Evolutionary conservation across 2,888 invertebrate genomes (phyloP).

Genomic region (Blastobasis adustella): DNA sequence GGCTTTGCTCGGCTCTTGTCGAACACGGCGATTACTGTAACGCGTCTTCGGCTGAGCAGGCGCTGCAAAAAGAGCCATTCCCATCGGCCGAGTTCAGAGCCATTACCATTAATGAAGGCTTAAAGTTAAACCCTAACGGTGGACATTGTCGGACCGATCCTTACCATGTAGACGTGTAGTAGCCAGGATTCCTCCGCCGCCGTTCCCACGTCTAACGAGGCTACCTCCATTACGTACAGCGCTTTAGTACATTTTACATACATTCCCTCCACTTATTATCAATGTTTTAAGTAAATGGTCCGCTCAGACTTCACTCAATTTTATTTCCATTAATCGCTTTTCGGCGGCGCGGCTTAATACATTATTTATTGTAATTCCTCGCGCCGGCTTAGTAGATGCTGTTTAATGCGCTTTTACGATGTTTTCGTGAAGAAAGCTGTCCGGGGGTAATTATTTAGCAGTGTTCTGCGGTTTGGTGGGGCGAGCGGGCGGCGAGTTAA

Average conservation of each 20-base stretch:
- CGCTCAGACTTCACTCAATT: slow-evolving; percentile 54
- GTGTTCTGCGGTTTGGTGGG: slow-evolving; percentile 66
- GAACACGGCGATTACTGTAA: slow-evolving; percentile 48
- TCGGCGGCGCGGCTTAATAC: slow-evolving; percentile 58
- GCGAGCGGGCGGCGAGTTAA: slow-evolving; percentile 55
- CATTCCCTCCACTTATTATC: slow-evolving; percentile 65
- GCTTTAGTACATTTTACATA: slow-evolving; percentile 51
- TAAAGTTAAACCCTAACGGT: slow-evolving; percentile 60
- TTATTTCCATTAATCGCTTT: slow-evolving; percentile 67
- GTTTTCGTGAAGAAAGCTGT: slow-evolving; percentile 67
- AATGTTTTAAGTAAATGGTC: slow-evolving; percentile 69
- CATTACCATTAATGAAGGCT: slow-evolving; percentile 66
- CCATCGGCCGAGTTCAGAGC: slow-evolving; percentile 50
- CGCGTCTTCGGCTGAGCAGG: slow-evolving; percentile 31
- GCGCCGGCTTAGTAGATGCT: slow-evolving; percentile 56
- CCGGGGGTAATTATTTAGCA: slow-evolving; percentile 66
- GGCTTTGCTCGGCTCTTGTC: slow-evolving; percentile 25
- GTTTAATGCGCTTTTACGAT: slow-evolving; percentile 58
- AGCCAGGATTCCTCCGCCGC: slow-evolving; percentile 28
- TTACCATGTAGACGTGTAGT: slow-evolving; percentile 42
- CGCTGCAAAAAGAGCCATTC: slow-evolving; percentile 57
- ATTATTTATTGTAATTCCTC: slow-evolving; percentile 64
- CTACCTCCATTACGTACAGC: slow-evolving; percentile 59
- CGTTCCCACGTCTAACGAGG: slow-evolving; percentile 72
- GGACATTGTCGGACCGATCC: slow-evolving; percentile 58